Base-by-base conservation (phyloP, 2,113 vertebrate genomes). In the Halcyon malimbica region DNA sequence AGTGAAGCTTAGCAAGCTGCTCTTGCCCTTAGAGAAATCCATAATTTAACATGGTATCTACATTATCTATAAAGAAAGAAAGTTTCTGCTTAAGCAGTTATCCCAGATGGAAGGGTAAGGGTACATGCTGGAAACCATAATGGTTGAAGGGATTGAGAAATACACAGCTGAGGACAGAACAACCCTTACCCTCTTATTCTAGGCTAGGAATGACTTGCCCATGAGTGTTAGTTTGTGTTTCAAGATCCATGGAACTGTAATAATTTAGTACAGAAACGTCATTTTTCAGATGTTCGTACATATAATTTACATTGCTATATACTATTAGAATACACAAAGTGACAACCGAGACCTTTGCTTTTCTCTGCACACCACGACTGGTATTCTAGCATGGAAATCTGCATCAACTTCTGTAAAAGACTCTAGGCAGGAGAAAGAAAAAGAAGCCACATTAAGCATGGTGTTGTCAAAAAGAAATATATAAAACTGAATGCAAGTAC, bases 341-440 rank as follows among this genome's bases (percentile, higher is more conserved):
- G 90, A 96, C 83, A 97, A 96, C 70, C 0, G 33, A 98, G 78
- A 99, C 99, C 99, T 99, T 96, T 98, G 97, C 94, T 98, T 99
- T 96, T 99, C 99, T 99, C 96, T 99, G 98, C 99, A 99, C 75
- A 99, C 98, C 94, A 99, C 99, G 92, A 99, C 98, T 23, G 99
- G 99, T 59, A 99, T 97, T 97, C 99, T 98, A 92, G 99, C 98
- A 97, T 99, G 99, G 97, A 99, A 99, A 97, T 99, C 99, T 37
- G 99, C 99, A 94, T 99, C 99, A 98, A 99, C 97, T 82, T 99
- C 98, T 65, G 90, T 91, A 95, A 99, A 99, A 86, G 98, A 97
- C 76, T 98, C 99, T 99, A 97, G 41, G 54, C 6, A 35, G 68
- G 65, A 64, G 79, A 93, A 95, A 89, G 60, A 77, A 94, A 94